Evolutionary conservation across 2,797 vertebrate genomes (phyloP), one percentile per base, ranked within the genome.

Genomic region (Paguma larvata): DNA sequence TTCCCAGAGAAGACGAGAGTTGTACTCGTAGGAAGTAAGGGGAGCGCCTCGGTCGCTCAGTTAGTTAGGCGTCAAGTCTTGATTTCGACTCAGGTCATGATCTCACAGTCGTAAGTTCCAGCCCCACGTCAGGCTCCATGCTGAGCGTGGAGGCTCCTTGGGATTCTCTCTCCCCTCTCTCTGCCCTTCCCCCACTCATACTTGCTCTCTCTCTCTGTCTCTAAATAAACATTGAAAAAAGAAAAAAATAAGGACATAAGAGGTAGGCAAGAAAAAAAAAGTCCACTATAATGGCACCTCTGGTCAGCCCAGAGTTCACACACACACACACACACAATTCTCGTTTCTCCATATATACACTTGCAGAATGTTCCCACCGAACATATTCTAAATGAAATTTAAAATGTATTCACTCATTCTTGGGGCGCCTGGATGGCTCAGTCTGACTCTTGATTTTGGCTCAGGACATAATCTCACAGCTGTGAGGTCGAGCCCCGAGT

Each of bases 401-500:
- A 68, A 51, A 67, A 67, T 51, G 21, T 48, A 85, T 32, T 70
- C 46, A 70, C 30, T n/a, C 32, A 18, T 80, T 56, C 51, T 34
- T 51, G 15, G 34, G 18, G 34, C 10, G 0, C 18, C n/a, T 70
- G 34, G 34, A 19, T 38, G 34, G 18, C 5, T 70, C 34, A 70
- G 21, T 38, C 19, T 70, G 34, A 2, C 68, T 38, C 48, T 15
- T 51, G 48, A 51, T 51, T 51, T 70, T 1, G 2, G 68, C 68
- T 70, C 68, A 70, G 34, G 68, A 38, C 68, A 23, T 38, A 19
- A 70, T 70, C 67, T 34, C 38, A 38, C 67, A 70, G n/a, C 34
- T 18, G 8, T 38, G 4, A 19, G 9, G 23, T 70, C 4, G 0
- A 38, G 68, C 2, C 68, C 19, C 10, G 19, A 5, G 21, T 5